Base-by-base conservation (phyloP, 1,140 invertebrate species). In the Drosophila murphyi region DNA sequence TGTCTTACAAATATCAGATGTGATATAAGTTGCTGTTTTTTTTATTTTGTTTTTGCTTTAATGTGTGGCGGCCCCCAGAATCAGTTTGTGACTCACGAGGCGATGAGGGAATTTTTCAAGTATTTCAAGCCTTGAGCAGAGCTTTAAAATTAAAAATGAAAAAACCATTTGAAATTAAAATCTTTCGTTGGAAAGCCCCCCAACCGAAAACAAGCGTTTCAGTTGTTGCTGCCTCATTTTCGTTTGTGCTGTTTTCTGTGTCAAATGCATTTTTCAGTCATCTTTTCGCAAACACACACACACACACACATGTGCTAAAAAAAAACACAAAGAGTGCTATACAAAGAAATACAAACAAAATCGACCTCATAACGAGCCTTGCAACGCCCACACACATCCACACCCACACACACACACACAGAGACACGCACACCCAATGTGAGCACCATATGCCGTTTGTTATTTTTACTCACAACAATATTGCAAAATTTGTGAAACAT, bases 201-300 rank as follows among this genome's bases (percentile, higher is more conserved):
- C 0, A 20, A 0, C 20, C 20, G 20, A 20, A 20, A 20, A 20
- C 20, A 20, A 0, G 20, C 20, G 20, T 20, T 20, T 20, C 20
- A 28, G 35, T 45, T 72, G 47, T 55, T 35, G n/a, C 5, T 59
- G 31, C 28, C 8, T 48, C 28, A 43, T 43, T 63, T 1, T 37
- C 20, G 48, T 34, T 65, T 43, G 48, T 45, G 6, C 47, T 69
- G 12, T 20, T 81, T 82, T 88, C 72, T 87, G 85, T 87, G 83
- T 88, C 83, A 83, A 88, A 80, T 87, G 83, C 83, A 87, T 87
- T 87, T 87, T 88, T 69, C 83, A 87, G 83, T 88, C 83, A 87
- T 88, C 80, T 77, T 64, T 80, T 79, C 51, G 54, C 80, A 64
- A 29, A 43, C 47, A 35, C 48, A 45, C 55, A 75, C 47, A 43